phyloP scores from a whole-genome alignment of 1,140 invertebrate genomes.

The Ridgeia piscesae region DNA sequence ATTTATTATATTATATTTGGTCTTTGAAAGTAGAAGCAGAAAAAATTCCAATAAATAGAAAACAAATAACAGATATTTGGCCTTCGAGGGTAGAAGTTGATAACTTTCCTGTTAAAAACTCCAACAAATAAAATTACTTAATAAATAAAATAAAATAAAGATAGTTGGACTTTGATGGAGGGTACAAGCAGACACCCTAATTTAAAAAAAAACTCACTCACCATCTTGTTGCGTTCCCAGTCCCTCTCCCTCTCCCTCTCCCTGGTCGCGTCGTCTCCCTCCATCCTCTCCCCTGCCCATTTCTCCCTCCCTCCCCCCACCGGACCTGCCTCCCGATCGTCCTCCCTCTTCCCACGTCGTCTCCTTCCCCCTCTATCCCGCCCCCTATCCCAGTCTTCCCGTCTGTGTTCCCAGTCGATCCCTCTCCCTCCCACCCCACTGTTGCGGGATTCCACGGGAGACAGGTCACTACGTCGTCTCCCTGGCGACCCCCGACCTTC shows the following conservation, averaged over 20 bases:
- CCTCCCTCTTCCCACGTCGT: not conserved
- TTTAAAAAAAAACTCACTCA: not conserved
- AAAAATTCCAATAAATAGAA: too few relatives aligned
- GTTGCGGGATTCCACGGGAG: not conserved
- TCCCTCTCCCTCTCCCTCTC: not conserved
- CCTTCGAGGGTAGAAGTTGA: too few relatives aligned
- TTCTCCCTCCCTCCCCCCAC: not conserved
- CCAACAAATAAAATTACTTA: too few relatives aligned
- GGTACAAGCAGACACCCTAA: too few relatives aligned
- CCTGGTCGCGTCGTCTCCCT: not conserved
- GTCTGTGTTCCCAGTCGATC: not conserved
- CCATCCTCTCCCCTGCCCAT: not conserved
- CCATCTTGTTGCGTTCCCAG: too few relatives aligned
- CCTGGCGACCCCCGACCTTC: not conserved
- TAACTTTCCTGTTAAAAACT: too few relatives aligned
- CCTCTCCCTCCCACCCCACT: not conserved
- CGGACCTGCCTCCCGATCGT: not conserved
- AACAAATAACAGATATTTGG: too few relatives aligned
- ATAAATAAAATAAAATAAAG: too few relatives aligned
- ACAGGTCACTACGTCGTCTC: not conserved
- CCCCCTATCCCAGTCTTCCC: not conserved
- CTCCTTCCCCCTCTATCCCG: not conserved
- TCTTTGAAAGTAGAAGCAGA: too few relatives aligned
- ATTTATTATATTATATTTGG: too few relatives aligned
- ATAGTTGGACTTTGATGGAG: too few relatives aligned